Evolutionary conservation across 2,797 vertebrate genomes (phyloP), one percentile per base, ranked within the genome.

Genomic region (Sorex maritimensis): DNA sequence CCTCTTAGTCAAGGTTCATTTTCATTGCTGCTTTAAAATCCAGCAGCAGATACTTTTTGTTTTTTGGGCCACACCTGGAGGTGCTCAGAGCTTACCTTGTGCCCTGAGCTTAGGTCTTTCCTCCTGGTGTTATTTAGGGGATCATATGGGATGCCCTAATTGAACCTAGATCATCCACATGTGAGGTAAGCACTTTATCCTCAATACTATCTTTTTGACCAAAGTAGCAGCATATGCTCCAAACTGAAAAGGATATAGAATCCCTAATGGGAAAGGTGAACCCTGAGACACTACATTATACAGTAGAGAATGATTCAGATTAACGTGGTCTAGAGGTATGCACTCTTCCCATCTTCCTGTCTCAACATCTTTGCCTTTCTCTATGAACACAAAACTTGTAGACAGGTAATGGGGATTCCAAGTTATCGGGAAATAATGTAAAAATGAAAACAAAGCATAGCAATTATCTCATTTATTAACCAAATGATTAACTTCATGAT

Each of bases 401-500:
- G 14, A 44, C 0, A 94, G 55, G 46, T 14, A 87, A 17, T 71
- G 7, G 6, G 71, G 15, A 87, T 85, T 91, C 88, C 63, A 74
- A 72, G 46, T 28, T 44, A 23, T 7, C 17, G 19, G 38, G 19
- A 86, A 12, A 44, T 52, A 75, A 58, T 12, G 77, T 23, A 78
- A 38, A 79, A 79, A 34, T 44, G 8, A 90, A 89, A 84, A 73
- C 12, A 85, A 88, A 69, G 63, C 71, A 78, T 55, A 6, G 5
- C 7, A 83, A 63, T 74, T 87, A 89, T 67, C 6, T 26, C 74
- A 74, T 58, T 82, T 74, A 81, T 63, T 46, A 72, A 26, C 9
- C 13, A 26, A 77, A n/a, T 83, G 46, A 88, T 58, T 69, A 73
- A 93, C 94, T 67, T 84, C 52, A 72, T 83, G 44, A 84, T 92